Evolutionary conservation across 2,113 vertebrate species (phyloP), one percentile per base, ranked within the genome.

Genomic region (Silurus asotus): DNA sequence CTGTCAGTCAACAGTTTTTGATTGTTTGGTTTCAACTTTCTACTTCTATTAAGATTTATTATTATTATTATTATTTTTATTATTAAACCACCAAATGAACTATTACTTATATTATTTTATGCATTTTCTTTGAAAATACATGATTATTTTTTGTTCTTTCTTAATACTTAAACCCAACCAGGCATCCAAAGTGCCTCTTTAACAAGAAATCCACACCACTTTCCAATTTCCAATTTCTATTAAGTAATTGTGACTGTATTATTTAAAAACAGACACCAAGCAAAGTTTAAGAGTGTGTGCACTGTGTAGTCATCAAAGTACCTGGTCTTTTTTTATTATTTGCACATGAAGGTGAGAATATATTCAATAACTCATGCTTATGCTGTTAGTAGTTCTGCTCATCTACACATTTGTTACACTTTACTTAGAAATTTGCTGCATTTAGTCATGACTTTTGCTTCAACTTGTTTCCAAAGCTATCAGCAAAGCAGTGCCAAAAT

Each of bases 401-500:
- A 75, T 19, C 19, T 75, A 51, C 17, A 20, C 74, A n/a, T 53
- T 76, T 76, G 20, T 25, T 76, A 25, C 9, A 76, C 45, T 49
- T 53, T n/a, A 76, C 49, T n/a, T 11, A 53, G 11, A 76, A 19
- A 58, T 56, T 17, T 19, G 15, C 17, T 78, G 7, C 25, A 25
- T 78, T 78, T 56, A 56, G 51, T 77, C 56, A 20, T 56, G 23
- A 55, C 6, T 28, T 77, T 77, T 56, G 23, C n/a, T 17, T 56
- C 75, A 56, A 55, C 48, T 75, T 58, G 76, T 78, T 78, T 78
- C 25, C 55, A 78, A n/a, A 78, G 58, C 23, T 78, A 56, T 78
- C 25, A 56, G 53, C 25, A 78, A 56, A 58, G 53, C 7, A 17
- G 53, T 78, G 76, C 76, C 76, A 58, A 5, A 58, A 25, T 45